phyloP scores from a whole-genome alignment of 2,113 vertebrate genomes.

The Protobothrops flavoviridis region DNA sequence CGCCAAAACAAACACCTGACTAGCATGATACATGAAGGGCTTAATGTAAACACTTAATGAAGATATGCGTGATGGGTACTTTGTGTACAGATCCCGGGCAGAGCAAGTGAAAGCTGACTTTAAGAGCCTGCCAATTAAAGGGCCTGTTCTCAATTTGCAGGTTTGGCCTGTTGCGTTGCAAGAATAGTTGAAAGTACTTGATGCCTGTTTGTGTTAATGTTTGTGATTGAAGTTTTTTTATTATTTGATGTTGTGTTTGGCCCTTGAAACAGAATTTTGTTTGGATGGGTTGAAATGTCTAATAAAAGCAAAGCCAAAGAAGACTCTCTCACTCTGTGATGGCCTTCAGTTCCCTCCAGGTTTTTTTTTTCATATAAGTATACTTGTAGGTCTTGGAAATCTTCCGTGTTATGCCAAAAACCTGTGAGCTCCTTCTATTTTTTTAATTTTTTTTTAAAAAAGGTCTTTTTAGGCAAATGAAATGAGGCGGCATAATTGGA shows the following conservation, averaged over 20 bases:
- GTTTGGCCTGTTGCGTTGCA: slow-evolving; percentile 63
- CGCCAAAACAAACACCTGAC: slow-evolving; percentile 63
- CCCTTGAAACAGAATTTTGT: slow-evolving; percentile 55
- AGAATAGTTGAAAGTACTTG: slow-evolving; percentile 66
- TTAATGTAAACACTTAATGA: slow-evolving; percentile 58
- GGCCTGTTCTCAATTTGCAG: slow-evolving; percentile 73
- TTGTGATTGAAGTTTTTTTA: slow-evolving; percentile 74
- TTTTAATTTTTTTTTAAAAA: not conserved
- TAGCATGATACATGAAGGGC: slow-evolving; percentile 47
- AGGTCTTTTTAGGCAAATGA: not conserved
- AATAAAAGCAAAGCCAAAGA: slow-evolving; percentile 63
- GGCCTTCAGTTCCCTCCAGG: slow-evolving; percentile 56
- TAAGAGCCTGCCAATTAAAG: slow-evolving; percentile 66
- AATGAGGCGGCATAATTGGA: not conserved
- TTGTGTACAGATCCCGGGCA: slow-evolving; percentile 54
- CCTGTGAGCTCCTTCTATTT: slow-evolving; percentile 25
- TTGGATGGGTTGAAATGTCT: slow-evolving; percentile 58
- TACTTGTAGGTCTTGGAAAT: not conserved
- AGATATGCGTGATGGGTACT: slow-evolving; percentile 52
- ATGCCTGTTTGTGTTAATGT: slow-evolving; percentile 68
- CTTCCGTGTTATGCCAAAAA: slow-evolving; percentile 42
- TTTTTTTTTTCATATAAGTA: not conserved
- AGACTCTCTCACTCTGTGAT: slow-evolving; percentile 52
- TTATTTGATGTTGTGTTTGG: slow-evolving; percentile 78
- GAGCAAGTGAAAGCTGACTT: slow-evolving; percentile 63